Evolutionary conservation across 2,888 invertebrate species (phyloP).

Genomic region (Parasteatoda lunata): DNA sequence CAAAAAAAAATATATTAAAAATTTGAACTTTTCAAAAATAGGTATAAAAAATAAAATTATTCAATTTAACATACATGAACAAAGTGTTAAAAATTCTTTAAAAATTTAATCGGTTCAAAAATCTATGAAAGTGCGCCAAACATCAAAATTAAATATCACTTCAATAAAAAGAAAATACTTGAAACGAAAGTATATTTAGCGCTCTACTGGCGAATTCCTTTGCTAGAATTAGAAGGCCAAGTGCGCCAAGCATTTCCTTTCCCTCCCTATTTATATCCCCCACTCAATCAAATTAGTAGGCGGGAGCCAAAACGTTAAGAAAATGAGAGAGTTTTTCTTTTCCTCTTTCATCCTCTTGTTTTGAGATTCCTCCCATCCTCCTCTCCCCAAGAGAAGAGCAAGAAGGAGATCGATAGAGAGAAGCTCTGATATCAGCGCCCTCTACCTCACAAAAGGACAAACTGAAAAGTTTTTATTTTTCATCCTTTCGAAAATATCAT

Average conservation of each 20-base stretch:
- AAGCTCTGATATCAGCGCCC: slow-evolving; percentile 37
- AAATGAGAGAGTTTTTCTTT: slow-evolving; percentile 57
- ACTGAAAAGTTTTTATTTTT: slow-evolving; percentile 45
- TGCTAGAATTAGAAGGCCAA: slow-evolving; percentile 13
- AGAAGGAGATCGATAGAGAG: slow-evolving; percentile 58
- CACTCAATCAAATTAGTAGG: slow-evolving; percentile 48
- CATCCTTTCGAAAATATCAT: slow-evolving; percentile 1
- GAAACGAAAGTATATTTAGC: slow-evolving; percentile 10
- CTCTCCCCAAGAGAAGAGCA: slow-evolving; percentile 49
- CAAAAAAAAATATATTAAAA: too few species aligned
- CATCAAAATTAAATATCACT: too few species aligned
- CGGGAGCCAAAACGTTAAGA: slow-evolving; percentile 56
- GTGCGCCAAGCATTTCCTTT: slow-evolving; percentile 13
- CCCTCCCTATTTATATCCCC: slow-evolving; percentile 1
- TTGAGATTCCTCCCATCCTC: slow-evolving; percentile 6
- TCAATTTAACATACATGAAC: too few species aligned
- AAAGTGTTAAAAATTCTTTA: too few species aligned
- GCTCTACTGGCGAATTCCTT: neutral
- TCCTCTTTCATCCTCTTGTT: slow-evolving; percentile 23
- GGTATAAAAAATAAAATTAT: too few species aligned
- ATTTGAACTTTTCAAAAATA: too few species aligned
- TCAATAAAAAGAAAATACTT: neutral
- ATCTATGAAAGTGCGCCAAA: neutral
- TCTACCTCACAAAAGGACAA: neutral
- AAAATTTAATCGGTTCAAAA: neutral